Evolutionary conservation across 2,888 invertebrate species (phyloP).

Genomic region (Drosophila monieri): DNA sequence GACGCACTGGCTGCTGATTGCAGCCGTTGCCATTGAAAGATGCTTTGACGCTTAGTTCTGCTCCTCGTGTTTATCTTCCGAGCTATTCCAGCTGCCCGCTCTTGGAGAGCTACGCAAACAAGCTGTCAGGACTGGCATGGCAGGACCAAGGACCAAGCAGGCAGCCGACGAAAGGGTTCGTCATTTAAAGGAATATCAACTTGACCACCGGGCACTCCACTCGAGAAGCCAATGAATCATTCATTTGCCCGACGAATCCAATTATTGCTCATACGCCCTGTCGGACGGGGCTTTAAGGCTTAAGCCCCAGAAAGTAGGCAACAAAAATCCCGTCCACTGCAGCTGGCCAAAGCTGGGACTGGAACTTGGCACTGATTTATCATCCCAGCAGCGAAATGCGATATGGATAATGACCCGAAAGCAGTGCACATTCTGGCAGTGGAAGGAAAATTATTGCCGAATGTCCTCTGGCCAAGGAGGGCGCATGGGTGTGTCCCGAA

Average conservation of each 20-base stretch:
- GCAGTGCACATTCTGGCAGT: constrained; percentile 7
- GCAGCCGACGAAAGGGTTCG: constrained; percentile 18
- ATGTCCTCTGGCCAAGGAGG: background rate
- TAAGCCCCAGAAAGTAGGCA: constrained; percentile 1
- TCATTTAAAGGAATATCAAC: constrained; percentile 35
- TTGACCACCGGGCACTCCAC: constrained; percentile 28
- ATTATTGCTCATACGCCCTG: constrained; percentile 34
- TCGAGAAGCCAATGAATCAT: constrained; percentile 36
- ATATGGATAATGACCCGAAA: constrained; percentile 31
- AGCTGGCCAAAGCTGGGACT: constrained; percentile 1
- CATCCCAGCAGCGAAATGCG: constrained; percentile 15
- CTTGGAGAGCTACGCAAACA: constrained; percentile 40
- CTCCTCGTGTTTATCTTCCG: constrained; percentile 31
- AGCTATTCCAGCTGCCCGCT: constrained; percentile 41
- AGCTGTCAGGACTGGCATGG: background rate
- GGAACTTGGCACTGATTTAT: constrained; percentile 38
- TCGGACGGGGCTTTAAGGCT: constrained; percentile 8
- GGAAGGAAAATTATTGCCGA: constrained; percentile 22
- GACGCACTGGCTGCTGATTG: constrained; percentile 39
- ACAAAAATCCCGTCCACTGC: constrained; percentile 1
- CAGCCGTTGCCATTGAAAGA: constrained; percentile 33
- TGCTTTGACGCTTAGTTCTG: constrained; percentile 32
- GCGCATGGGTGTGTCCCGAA: constrained; percentile 17
- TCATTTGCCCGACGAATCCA: constrained; percentile 35
- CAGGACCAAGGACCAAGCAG: background rate